Evolutionary conservation across 1,140 invertebrate species (phyloP).

Genomic region (Musca domestica): DNA sequence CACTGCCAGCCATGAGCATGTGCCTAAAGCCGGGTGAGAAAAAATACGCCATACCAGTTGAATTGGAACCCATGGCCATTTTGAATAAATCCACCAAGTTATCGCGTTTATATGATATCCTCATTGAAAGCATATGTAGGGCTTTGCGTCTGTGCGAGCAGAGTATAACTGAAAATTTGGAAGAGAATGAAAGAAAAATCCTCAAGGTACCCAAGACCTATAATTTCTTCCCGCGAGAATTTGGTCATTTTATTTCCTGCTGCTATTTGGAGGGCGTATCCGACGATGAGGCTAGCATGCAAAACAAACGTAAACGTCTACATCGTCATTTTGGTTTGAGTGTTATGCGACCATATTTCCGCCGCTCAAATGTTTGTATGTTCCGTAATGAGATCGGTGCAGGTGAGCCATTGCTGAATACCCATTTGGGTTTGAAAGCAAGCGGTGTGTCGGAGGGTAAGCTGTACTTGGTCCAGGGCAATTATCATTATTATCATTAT

Average conservation of each 20-base stretch:
- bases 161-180: slow-evolving; percentile 60
- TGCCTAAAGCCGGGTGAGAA: slow-evolving; percentile 38
- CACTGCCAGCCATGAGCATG: slow-evolving; percentile 36
- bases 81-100: slow-evolving; percentile 65
- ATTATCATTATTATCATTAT: slow-evolving; percentile 95
- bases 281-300: slow-evolving; percentile 56
- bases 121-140: slow-evolving; percentile 71
- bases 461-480: slow-evolving; percentile 70
- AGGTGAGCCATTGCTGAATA: slow-evolving; percentile 66
- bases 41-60: slow-evolving; percentile 60
- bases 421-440: slow-evolving; percentile 64
- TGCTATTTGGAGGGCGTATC: slow-evolving; percentile 64
- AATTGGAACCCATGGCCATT: slow-evolving; percentile 70
- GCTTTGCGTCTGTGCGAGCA: slow-evolving; percentile 65
- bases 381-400: slow-evolving; percentile 57
- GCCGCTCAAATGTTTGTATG: slow-evolving; percentile 64
- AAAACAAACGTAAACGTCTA: slow-evolving; percentile 64
- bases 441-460: slow-evolving; percentile 55
- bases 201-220: slow-evolving; percentile 47
- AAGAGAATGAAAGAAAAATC: slow-evolving; percentile 43
- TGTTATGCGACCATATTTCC: slow-evolving; percentile 68
- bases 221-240: slow-evolving; percentile 54
- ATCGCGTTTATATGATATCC: slow-evolving; percentile 65
- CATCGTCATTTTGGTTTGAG: slow-evolving; percentile 71
- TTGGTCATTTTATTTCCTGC: slow-evolving; percentile 74